phyloP scores from a whole-genome alignment of 1,140 invertebrate species.

The Heliconius nattereri region DNA sequence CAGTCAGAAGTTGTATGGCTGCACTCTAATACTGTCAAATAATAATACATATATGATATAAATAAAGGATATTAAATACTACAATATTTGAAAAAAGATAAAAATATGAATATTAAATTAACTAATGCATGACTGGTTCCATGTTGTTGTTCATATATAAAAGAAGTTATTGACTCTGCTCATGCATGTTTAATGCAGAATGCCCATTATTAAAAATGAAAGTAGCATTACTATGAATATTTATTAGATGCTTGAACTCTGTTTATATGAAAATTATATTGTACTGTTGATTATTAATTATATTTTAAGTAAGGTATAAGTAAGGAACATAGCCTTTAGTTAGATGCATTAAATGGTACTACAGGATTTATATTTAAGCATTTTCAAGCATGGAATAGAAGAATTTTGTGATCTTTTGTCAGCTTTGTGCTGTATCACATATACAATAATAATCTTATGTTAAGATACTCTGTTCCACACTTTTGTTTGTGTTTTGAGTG shows the following conservation, averaged over 20 bases:
- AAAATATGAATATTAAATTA: not conserved
- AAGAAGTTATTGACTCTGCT: slow-evolving; percentile 27
- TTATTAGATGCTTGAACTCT: slow-evolving; percentile 10
- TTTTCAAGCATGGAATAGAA: too few species aligned
- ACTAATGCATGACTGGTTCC: slow-evolving; percentile 29
- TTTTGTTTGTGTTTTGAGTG: too few species aligned
- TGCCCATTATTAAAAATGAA: slow-evolving; percentile 27
- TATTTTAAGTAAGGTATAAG: not conserved
- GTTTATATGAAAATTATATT: not conserved
- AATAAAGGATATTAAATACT: too few species aligned
- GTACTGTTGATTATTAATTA: not conserved
- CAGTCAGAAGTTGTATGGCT: not conserved
- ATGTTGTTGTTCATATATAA: slow-evolving; percentile 26
- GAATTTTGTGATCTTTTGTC: too few species aligned
- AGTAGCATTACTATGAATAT: slow-evolving; percentile 21
- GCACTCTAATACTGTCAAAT: not conserved
- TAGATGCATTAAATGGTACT: too few species aligned
- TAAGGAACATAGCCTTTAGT: too few species aligned
- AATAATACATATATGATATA: not conserved
- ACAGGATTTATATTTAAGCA: too few species aligned
- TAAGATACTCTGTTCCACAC: too few species aligned
- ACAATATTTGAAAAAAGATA: too few species aligned
- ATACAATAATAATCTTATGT: too few species aligned
- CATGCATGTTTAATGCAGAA: slow-evolving; percentile 30
- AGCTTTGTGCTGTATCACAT: too few species aligned